These are phyloP conservation scores for Tragelaphus strepsiceros DNA, from an alignment of 2,113 vertebrate species.

Conservation along the genomic window DNA sequence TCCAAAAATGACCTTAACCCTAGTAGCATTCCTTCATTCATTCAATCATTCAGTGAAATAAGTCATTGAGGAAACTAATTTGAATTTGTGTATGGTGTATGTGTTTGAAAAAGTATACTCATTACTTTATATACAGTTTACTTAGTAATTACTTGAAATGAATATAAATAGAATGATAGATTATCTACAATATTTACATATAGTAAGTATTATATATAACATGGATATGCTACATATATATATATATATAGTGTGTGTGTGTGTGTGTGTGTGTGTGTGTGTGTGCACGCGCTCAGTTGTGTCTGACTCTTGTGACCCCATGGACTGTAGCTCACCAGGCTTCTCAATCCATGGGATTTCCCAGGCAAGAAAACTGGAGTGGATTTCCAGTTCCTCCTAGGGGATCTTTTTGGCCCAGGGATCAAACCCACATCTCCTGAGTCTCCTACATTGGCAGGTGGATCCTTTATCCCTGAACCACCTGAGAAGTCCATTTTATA, in stretches of 20 bases:
- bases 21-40: not conserved
- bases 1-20: not conserved
- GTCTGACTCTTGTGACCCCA: not conserved
- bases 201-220: not conserved
- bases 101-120: not conserved
- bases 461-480: not conserved
- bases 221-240: not conserved
- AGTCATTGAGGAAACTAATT: not conserved
- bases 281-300: rapidly evolving
- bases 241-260: not conserved
- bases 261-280: not conserved
- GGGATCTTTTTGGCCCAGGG: not conserved
- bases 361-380: not conserved
- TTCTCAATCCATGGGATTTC: not conserved
- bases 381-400: not conserved
- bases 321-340: not conserved
- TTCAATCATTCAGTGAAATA: not conserved
- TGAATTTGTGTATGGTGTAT: not conserved
- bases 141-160: not conserved
- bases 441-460: not conserved
- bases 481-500: not conserved
- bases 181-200: not conserved
- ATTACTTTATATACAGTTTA: not conserved
- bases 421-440: not conserved
- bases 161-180: not conserved